These are phyloP conservation scores for Lasioglossum baleicum DNA, from an alignment of 1,140 invertebrate genomes.

Conservation along the genomic window DNA sequence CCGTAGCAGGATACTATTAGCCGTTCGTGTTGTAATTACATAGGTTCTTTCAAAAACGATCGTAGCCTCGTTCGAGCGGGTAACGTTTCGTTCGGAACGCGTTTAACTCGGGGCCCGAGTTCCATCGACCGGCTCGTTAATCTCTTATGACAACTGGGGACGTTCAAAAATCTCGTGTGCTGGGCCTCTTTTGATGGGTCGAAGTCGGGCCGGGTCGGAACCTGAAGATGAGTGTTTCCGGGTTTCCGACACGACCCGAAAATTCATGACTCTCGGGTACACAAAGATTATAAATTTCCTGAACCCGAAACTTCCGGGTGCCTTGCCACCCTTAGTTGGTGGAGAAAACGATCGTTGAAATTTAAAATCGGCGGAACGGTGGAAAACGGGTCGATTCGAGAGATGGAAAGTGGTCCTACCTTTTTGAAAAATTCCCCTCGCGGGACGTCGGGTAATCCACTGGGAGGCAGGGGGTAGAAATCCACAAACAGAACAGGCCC, in stretches of 20 bases:
- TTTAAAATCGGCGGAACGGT: too few relatives aligned
- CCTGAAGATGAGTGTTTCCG: too few relatives aligned
- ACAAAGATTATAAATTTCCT: too few relatives aligned
- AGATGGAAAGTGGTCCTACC: slow-evolving; percentile 17
- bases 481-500: slow-evolving; percentile 37
- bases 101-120: slow-evolving; percentile 15
- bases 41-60: neutral
- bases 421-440: slow-evolving; percentile 39
- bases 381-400: neutral
- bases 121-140: neutral
- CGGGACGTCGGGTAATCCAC: slow-evolving; percentile 56
- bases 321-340: too few relatives aligned
- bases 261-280: too few relatives aligned
- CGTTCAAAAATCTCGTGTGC: neutral
- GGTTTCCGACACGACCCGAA: too few relatives aligned
- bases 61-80: slow-evolving; percentile 9
- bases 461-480: slow-evolving; percentile 38
- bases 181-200: too few relatives aligned
- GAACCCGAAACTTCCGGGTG: too few relatives aligned
- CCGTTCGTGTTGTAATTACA: slow-evolving; percentile 3
- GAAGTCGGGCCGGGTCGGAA: too few relatives aligned
- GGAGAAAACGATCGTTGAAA: too few relatives aligned
- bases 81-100: slow-evolving; percentile 7
- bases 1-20: neutral
- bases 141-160: neutral